These are phyloP conservation scores for Spilosoma lubricipeda DNA, from an alignment of 2,888 invertebrate species.

Conservation along the genomic window DNA sequence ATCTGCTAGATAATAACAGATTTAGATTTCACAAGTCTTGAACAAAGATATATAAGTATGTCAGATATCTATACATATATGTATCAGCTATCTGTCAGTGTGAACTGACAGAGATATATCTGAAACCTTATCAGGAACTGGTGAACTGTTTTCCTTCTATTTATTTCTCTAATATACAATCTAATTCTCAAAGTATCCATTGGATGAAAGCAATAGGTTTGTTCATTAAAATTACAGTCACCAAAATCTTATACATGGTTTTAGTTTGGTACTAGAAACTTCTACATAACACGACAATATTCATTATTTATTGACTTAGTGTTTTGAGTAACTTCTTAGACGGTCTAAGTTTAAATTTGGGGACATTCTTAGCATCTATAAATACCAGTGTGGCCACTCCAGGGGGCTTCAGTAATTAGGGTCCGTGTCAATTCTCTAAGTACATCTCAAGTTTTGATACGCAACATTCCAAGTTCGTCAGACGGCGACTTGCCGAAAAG, in stretches of 20 bases:
- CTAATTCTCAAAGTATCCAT: neutral
- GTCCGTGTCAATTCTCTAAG: slow-evolving; percentile 25
- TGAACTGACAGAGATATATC: too few species aligned
- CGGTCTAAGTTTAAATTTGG: neutral
- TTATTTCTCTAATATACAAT: neutral
- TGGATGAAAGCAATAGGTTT: neutral
- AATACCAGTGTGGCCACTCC: slow-evolving; percentile 11
- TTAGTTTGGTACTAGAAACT: neutral
- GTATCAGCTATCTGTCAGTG: too few species aligned
- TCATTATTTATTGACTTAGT: neutral
- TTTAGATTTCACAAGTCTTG: too few species aligned
- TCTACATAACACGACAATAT: neutral
- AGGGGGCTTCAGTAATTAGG: slow-evolving; percentile 19
- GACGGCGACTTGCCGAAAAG: slow-evolving; percentile 38
- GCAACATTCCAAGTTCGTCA: slow-evolving; percentile 34
- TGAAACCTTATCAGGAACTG: too few species aligned
- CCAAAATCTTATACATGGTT: neutral
- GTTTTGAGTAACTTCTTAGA: slow-evolving; percentile 2
- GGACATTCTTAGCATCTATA: slow-evolving; percentile 5
- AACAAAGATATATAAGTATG: too few species aligned
- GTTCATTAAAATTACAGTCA: neutral
- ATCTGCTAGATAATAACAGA: too few species aligned
- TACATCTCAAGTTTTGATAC: slow-evolving; percentile 27
- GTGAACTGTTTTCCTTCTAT: neutral
- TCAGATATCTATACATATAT: too few species aligned